A percentile compares a stretch with the other conserved stretches of the same genome.
phyloP scores from a whole-genome alignment of 2,888 invertebrate species.

The Nemapogon koenigi region DNA sequence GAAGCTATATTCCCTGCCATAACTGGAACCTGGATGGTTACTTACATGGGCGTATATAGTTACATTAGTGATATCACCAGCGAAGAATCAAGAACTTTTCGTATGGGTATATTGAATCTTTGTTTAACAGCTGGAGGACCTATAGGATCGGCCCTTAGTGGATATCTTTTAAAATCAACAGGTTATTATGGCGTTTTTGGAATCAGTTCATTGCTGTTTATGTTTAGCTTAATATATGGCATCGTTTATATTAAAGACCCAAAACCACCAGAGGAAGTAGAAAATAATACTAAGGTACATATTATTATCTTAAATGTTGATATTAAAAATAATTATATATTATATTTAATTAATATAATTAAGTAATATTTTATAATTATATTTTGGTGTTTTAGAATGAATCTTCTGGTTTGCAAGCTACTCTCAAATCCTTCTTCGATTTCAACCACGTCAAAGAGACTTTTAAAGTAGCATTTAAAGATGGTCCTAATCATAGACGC shows the following conservation, averaged over 20 bases:
- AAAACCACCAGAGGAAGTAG: constrained; percentile 22
- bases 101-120: constrained; percentile 63
- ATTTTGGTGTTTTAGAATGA: too few species aligned
- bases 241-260: constrained; percentile 43
- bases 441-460: constrained; percentile 56
- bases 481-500: constrained; percentile 39
- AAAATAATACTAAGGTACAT: too few species aligned
- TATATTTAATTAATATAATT: too few species aligned
- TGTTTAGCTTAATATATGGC: constrained; percentile 48
- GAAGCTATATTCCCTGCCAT: constrained; percentile 60
- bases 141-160: constrained; percentile 46
- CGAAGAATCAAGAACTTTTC: constrained; percentile 60
- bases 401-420: constrained; percentile 21
- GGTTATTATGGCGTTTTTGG: constrained; percentile 62
- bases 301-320: too few species aligned
- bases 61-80: constrained; percentile 66
- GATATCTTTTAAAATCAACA: constrained; percentile 37
- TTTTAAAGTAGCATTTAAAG: constrained; percentile 55
- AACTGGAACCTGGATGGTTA: constrained; percentile 60
- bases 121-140: constrained; percentile 47
- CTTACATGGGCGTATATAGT: constrained; percentile 64
- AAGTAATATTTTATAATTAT: too few species aligned
- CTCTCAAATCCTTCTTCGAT: constrained; percentile 55
- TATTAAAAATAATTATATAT: too few species aligned
- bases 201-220: constrained; percentile 40